Conservation (phyloP, 2,888 invertebrate genomes). For the Pristionchus fissidentatus region DNA sequence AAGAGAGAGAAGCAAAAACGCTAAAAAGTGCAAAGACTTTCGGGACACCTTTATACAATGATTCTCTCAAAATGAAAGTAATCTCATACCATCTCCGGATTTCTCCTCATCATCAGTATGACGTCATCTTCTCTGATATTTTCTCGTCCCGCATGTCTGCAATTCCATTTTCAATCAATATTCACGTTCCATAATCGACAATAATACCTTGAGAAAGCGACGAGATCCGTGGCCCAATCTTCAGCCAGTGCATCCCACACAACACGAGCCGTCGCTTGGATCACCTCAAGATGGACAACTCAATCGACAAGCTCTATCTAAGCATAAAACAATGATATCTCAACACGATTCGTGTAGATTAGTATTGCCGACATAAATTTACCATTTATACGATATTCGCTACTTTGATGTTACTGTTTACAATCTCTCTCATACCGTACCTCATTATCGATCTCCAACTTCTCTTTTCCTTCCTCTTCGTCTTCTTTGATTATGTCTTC, state of each 20-base stretch:
- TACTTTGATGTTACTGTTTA: too few relatives aligned
- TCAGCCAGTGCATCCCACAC: conserved; percentile 57
- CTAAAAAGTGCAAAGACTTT: too few relatives aligned
- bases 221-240: conserved; percentile 56
- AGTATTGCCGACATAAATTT: neutral
- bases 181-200: neutral
- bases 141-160: conserved; percentile 55
- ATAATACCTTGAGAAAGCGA: conserved; percentile 52
- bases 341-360: neutral
- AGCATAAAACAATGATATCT: neutral
- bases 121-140: conserved; percentile 56
- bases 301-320: neutral
- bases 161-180: neutral
- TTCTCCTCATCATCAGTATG: conserved; percentile 55
- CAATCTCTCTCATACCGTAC: too few relatives aligned
- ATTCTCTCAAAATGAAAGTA: too few relatives aligned
- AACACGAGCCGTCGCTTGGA: conserved; percentile 37
- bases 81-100: conserved; percentile 54
- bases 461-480: conserved; percentile 10
- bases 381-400: too few relatives aligned
- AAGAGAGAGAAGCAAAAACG: too few relatives aligned
- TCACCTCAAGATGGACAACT: too few relatives aligned
- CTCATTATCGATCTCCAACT: conserved; percentile 46
- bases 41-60: too few relatives aligned
- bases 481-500: conserved; percentile 51